Evolutionary conservation across 2,888 invertebrate species (phyloP).

Genomic region (Brassicogethes aeneus): DNA sequence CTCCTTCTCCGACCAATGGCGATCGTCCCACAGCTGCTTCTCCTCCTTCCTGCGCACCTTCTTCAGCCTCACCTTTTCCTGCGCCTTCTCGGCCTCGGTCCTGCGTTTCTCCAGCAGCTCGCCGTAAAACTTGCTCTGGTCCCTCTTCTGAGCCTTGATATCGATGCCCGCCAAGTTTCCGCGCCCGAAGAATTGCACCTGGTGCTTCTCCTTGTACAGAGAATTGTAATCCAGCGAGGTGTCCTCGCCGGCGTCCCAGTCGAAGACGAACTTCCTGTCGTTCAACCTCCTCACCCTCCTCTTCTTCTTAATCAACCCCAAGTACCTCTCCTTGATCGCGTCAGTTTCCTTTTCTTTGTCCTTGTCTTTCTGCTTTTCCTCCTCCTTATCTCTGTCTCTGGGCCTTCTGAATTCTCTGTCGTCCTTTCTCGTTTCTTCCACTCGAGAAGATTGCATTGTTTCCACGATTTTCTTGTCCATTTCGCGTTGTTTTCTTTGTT

Average conservation of each 20-base stretch:
- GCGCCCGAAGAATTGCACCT: conserved; percentile 95
- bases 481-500: conserved; percentile 61
- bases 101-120: conserved; percentile 89
- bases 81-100: conserved; percentile 94
- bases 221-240: conserved; percentile 97
- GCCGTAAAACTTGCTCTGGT: conserved; percentile 95
- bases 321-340: conserved; percentile 91
- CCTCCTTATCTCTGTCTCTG: conserved; percentile 42
- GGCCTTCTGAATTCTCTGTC: conserved; percentile 38
- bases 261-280: conserved; percentile 98
- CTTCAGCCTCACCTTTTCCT: conserved; percentile 86
- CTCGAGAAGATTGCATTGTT: conserved; percentile 27
- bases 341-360: conserved; percentile 90
- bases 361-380: conserved; percentile 55
- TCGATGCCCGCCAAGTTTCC: conserved; percentile 98
- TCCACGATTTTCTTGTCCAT: conserved; percentile 47
- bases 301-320: conserved; percentile 89
- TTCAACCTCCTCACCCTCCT: conserved; percentile 86
- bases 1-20: conserved; percentile 97
- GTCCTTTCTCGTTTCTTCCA: conserved; percentile 31
- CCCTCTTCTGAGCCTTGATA: conserved; percentile 90
- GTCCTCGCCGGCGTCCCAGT: conserved; percentile 99
- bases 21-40: conserved; percentile 97
- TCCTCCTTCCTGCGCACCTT: conserved; percentile 93
- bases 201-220: conserved; percentile 92